Base-by-base conservation (phyloP, 2,113 vertebrate genomes). In the Chloropsis cyanopogon region DNA sequence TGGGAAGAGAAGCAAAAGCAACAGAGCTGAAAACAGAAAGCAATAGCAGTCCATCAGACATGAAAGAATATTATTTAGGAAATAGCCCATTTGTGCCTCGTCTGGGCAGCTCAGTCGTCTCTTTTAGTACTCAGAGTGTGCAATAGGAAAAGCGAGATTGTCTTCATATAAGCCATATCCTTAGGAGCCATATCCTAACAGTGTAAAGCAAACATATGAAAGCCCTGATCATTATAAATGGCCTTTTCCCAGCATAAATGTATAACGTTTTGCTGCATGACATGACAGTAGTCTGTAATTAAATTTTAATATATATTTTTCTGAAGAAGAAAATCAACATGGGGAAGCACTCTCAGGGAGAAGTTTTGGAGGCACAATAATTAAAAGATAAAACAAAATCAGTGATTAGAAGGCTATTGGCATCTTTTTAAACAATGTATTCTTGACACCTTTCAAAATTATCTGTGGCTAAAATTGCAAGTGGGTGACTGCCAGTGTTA, bases 21-120 rank as follows among this genome's bases (percentile, higher is more conserved):
- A 82, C 69, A 64, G 52, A 91, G 57, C 69, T 91, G 84, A 91
- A 95, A 84, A 0, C 65, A 68, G 89, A 92, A 88, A 82, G 68
- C 52, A 65, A 64, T 89, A 91, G 85, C 19, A 1, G 82, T 81
- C 80, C 61, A 50, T 91, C 89, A 78, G 83, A 79, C 73, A 61
- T 88, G 69, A 92, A 91, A 81, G 83, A 88, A 71, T 72, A 94
- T 89, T 95, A 91, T 86, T 84, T 95, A 92, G 76, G 76, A 97
- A 97, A 92, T 16, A 88, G 92, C 75, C 77, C 77, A 44, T 90
- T 90, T 4, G 3, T 93, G 91, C 69, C 72, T 78, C 47, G 64
- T 92, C 80, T 91, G 39, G 60, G 72, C 46, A 81, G 59, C 64
- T 92, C 83, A 92, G 44, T 63, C 17, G 0, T 71, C 68, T 59